Conservation (phyloP, 2,797 vertebrate genomes). For the Syncerus caffer region DNA sequence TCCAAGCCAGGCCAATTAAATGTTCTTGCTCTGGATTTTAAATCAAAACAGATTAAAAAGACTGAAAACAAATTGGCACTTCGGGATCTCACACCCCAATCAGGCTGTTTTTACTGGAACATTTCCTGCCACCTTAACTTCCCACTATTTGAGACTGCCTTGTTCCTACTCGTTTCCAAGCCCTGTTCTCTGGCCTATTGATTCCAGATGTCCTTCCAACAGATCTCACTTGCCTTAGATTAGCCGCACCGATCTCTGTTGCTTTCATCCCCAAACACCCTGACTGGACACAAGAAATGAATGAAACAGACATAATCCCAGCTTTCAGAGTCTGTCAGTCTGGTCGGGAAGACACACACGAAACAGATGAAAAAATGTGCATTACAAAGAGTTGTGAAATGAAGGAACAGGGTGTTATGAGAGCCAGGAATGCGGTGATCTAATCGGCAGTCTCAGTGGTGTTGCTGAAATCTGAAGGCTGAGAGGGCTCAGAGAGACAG, state of each 20-base stretch:
- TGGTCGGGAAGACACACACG: background rate
- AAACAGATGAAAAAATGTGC: background rate
- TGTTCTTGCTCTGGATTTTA: constrained; percentile 46
- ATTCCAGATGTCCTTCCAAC: background rate
- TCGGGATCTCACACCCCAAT: background rate
- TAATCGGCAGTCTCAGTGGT: background rate
- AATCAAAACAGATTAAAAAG: constrained; percentile 48
- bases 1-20: background rate
- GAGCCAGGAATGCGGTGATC: background rate
- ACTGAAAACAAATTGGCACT: constrained; percentile 39
- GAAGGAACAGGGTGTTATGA: background rate
- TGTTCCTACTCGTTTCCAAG: constrained; percentile 9
- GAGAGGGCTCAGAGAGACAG: background rate
- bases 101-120: constrained; percentile 25
- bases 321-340: background rate
- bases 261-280: background rate
- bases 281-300: background rate
- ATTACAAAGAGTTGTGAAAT: background rate
- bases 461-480: background rate
- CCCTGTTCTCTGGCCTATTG: background rate
- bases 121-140: constrained; percentile 14
- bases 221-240: background rate
- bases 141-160: background rate
- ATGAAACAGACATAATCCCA: background rate
- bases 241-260: constrained; percentile 32